Evolutionary conservation across 1,140 invertebrate species (phyloP).

Genomic region (Oryzaephilus surinamensis): DNA sequence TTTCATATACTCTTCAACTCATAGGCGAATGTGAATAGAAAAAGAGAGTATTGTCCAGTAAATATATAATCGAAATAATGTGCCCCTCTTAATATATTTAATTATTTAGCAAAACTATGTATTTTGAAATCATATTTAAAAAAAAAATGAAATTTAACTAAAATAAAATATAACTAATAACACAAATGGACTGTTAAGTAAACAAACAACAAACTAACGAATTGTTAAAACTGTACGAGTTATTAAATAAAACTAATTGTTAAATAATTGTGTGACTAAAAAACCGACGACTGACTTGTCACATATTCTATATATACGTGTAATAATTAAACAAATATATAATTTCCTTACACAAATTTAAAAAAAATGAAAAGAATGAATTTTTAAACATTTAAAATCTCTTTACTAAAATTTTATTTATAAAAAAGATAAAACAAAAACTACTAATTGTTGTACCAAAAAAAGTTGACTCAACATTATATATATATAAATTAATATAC

Average conservation of each 20-base stretch:
- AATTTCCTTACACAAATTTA: neutral
- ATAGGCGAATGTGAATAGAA: too few relatives aligned
- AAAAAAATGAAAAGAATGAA: neutral
- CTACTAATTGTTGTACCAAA: conserved; percentile 13
- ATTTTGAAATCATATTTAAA: too few relatives aligned
- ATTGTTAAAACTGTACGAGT: conserved; percentile 13
- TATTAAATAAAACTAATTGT: conserved; percentile 12
- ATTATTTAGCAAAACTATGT: too few relatives aligned
- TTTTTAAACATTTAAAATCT: neutral
- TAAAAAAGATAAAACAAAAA: neutral
- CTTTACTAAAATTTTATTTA: neutral
- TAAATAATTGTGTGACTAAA: conserved; percentile 9
- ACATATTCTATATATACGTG: neutral
- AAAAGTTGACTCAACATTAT: conserved; percentile 15
- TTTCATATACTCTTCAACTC: too few relatives aligned
- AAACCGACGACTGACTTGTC: neutral
- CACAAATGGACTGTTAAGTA: conserved; percentile 4
- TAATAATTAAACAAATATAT: neutral
- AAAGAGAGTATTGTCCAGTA: too few relatives aligned
- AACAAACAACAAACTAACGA: conserved; percentile 10
- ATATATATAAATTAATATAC: too few relatives aligned
- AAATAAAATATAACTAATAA: too few relatives aligned
- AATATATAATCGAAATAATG: too few relatives aligned
- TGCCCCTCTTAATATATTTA: too few relatives aligned
- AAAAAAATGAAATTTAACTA: too few relatives aligned